These are phyloP conservation scores for Nomia melanderi DNA, from an alignment of 1,140 invertebrate species.

Conservation along the genomic window DNA sequence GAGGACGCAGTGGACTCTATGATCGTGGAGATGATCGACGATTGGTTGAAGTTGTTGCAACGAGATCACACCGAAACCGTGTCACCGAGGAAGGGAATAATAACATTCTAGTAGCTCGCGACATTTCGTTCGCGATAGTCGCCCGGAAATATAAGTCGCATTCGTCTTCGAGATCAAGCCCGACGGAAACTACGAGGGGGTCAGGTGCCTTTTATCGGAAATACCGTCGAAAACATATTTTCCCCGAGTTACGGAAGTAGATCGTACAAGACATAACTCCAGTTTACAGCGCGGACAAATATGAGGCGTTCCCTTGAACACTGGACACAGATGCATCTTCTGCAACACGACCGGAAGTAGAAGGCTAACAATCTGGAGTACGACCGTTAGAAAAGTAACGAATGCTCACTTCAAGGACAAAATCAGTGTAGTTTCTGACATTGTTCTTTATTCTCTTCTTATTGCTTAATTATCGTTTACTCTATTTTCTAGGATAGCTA, in stretches of 20 bases:
- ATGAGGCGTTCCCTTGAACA: not conserved
- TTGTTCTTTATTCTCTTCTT: no score
- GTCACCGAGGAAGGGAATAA: not conserved
- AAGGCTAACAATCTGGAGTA: no score
- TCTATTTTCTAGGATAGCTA: no score
- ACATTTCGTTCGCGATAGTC: constrained; percentile 18
- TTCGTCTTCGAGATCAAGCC: constrained; percentile 33
- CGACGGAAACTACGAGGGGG: not conserved
- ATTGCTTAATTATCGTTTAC: no score
- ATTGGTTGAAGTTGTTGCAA: not conserved
- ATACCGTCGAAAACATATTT: constrained; percentile 60
- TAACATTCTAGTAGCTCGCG: constrained; percentile 17
- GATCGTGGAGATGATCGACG: not conserved
- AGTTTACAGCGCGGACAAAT: not conserved
- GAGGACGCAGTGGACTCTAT: not conserved
- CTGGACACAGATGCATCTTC: no score
- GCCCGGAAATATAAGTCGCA: constrained; percentile 19
- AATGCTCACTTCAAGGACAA: no score
- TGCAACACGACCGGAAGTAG: not conserved
- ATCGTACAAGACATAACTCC: constrained; percentile 5
- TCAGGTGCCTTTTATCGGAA: constrained; percentile 55
- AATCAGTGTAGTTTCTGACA: no score
- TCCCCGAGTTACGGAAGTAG: not conserved
- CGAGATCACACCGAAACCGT: not conserved
- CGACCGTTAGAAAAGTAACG: no score